phyloP scores from a whole-genome alignment of 1,140 invertebrate genomes.

The Bombus confusus region DNA sequence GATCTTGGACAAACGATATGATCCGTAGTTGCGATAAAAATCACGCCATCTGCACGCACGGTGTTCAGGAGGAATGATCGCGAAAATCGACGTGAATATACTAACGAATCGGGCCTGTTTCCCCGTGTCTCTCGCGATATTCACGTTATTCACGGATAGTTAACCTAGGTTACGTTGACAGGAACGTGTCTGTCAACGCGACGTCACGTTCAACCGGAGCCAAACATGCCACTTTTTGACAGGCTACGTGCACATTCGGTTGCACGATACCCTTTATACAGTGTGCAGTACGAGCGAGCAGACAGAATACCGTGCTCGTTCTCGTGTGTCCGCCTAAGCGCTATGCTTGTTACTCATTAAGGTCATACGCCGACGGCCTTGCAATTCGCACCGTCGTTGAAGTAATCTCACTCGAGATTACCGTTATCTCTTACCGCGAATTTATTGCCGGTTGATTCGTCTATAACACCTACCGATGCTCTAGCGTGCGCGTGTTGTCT shows the following conservation, averaged over 20 bases:
- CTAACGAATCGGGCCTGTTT: constrained; percentile 39
- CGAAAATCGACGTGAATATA: constrained; percentile 39
- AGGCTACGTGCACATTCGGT: constrained; percentile 54
- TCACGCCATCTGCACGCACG: constrained; percentile 72
- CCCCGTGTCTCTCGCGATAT: constrained; percentile 12
- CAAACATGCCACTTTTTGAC: constrained; percentile 56
- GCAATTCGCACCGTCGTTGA: constrained; percentile 70
- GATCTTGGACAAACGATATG: constrained; percentile 25
- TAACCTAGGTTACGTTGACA: constrained; percentile 25
- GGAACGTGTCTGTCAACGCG: constrained; percentile 36
- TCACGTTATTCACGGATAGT: constrained; percentile 8
- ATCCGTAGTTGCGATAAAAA: constrained; percentile 62
- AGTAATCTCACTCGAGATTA: constrained; percentile 62
- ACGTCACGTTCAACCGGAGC: constrained; percentile 33
- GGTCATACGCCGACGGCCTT: constrained; percentile 77
- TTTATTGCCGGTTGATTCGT: constrained; percentile 61
- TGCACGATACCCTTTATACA: constrained; percentile 41
- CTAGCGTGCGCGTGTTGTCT: constrained; percentile 2
- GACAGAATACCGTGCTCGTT: constrained; percentile 45
- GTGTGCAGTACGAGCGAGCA: constrained; percentile 33
- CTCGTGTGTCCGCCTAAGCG: constrained; percentile 49
- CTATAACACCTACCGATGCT: constrained; percentile 38
- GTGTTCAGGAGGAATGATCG: constrained; percentile 49
- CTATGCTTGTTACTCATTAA: constrained; percentile 76
- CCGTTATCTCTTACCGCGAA: constrained; percentile 67